Evolutionary conservation across 2,113 vertebrate genomes (phyloP).

Genomic region (Edolisoma coerulescens): DNA sequence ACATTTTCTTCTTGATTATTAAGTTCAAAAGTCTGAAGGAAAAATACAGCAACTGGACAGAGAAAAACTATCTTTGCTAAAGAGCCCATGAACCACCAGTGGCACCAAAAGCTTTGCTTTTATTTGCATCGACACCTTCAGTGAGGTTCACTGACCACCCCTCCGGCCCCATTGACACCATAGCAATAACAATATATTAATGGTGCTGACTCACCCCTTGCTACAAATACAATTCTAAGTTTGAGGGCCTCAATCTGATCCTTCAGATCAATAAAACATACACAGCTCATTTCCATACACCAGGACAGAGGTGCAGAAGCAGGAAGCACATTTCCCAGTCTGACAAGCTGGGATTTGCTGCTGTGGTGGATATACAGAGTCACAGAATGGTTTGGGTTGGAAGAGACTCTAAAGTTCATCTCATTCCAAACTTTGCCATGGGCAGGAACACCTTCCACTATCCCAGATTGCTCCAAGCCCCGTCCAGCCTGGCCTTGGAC

Average conservation of each 20-base stretch:
- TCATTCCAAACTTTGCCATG: accelerated
- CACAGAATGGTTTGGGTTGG: not conserved
- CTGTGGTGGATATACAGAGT: accelerated
- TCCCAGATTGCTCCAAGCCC: accelerated
- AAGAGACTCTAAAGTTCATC: not conserved
- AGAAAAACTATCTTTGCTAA: not conserved
- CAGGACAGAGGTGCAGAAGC: not conserved
- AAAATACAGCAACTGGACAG: not conserved
- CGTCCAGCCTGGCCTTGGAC: accelerated
- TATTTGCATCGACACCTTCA: not conserved
- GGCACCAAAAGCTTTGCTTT: not conserved
- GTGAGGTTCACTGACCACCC: not conserved
- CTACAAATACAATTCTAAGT: not conserved
- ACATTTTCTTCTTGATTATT: not conserved
- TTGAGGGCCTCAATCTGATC: not conserved
- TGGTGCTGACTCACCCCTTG: not conserved
- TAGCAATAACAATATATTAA: not conserved
- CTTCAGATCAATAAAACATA: not conserved
- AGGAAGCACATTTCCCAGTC: not conserved
- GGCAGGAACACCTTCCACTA: not conserved
- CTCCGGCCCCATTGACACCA: not conserved
- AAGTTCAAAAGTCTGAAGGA: not conserved
- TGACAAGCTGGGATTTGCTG: not conserved
- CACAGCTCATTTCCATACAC: not conserved
- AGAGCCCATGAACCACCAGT: not conserved